Percentiles rank a stretch among this genome's conserved stretches.
Conservation (phyloP, 1,140 invertebrate genomes). For the Lasaia peninsularis region DNA sequence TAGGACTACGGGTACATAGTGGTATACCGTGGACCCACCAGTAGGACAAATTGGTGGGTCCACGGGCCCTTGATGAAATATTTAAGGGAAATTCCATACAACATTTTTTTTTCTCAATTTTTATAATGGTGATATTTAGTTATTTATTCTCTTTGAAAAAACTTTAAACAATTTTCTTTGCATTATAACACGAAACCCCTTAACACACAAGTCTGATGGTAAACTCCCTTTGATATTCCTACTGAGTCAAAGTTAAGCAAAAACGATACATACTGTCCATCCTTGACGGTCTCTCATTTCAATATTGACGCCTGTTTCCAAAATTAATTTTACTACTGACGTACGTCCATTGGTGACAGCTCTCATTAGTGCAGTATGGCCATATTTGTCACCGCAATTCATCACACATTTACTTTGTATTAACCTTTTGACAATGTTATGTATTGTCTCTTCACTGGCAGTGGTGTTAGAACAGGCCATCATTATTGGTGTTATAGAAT, state of each 20-base stretch:
- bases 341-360: slow-evolving; percentile 62
- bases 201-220: too few species aligned
- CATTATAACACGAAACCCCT: too few species aligned
- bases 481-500: slow-evolving; percentile 78
- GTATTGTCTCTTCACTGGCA: slow-evolving; percentile 43
- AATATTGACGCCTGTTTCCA: slow-evolving; percentile 69
- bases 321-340: slow-evolving; percentile 66
- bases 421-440: slow-evolving; percentile 48
- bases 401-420: slow-evolving; percentile 49
- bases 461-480: slow-evolving; percentile 60
- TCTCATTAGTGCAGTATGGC: slow-evolving; percentile 78
- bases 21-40: too few species aligned
- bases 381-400: slow-evolving; percentile 66
- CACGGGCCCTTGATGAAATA: too few species aligned
- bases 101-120: too few species aligned
- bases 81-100: too few species aligned
- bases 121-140: too few species aligned
- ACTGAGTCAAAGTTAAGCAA: neutral
- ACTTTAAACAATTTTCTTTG: too few species aligned
- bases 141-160: too few species aligned
- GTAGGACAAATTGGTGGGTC: too few species aligned
- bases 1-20: too few species aligned
- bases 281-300: slow-evolving; percentile 75
- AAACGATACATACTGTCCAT: slow-evolving; percentile 67
- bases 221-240: too few species aligned